Conservation (phyloP, 2,797 vertebrate genomes). For the Peromyscus eremicus region DNA sequence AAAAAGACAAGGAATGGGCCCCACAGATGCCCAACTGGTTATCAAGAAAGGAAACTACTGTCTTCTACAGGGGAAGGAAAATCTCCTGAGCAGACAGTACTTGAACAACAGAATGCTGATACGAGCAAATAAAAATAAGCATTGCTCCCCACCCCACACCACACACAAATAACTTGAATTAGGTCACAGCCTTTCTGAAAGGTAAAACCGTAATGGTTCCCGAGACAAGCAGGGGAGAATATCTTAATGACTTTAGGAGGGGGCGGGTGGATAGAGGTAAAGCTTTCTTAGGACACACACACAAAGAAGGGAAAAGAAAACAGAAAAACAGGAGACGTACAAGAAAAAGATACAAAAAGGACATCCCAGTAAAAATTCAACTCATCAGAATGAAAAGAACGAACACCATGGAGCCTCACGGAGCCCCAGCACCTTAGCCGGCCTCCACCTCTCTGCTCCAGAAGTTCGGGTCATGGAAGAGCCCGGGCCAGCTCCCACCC, state of each 20-base stretch:
- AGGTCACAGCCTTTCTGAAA: background rate
- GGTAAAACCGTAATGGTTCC: background rate
- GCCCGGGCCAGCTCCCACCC: background rate
- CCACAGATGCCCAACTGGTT: background rate
- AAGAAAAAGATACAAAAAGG: background rate
- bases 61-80: background rate
- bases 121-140: background rate
- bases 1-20: background rate
- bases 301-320: background rate
- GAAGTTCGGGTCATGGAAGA: background rate
- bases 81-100: background rate
- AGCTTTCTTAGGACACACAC: slow-evolving; percentile 18
- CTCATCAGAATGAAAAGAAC: slow-evolving; percentile 16
- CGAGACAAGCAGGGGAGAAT: background rate
- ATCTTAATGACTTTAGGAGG: background rate
- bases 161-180: background rate
- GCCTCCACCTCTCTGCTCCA: background rate
- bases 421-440: background rate
- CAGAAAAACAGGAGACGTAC: background rate
- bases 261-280: background rate
- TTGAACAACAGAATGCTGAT: background rate
- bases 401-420: background rate
- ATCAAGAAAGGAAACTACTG: background rate
- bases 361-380: background rate
- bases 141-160: background rate